These are phyloP conservation scores for Antheraea assamensis DNA, from an alignment of 2,888 invertebrate species.

Conservation along the genomic window DNA sequence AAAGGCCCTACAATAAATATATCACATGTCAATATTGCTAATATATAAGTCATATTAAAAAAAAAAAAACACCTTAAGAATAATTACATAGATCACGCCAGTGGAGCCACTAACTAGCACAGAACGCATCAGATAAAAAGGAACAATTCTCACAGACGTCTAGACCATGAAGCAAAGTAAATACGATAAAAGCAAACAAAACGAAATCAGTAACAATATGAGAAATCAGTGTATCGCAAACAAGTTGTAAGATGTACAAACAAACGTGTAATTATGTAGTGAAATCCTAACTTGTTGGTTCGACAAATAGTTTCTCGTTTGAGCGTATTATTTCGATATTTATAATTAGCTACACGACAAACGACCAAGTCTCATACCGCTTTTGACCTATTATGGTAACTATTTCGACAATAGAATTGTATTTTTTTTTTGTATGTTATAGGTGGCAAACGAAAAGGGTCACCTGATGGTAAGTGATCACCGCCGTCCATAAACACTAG, in stretches of 20 bases:
- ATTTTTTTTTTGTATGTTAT: too few relatives aligned
- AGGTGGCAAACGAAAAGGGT: too few relatives aligned
- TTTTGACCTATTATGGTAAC: too few relatives aligned
- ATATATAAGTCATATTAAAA: too few relatives aligned
- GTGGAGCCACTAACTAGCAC: too few relatives aligned
- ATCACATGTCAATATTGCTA: too few relatives aligned
- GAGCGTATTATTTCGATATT: not conserved
- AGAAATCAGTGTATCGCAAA: conserved; percentile 8
- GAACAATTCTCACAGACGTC: not conserved
- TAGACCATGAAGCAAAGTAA: not conserved
- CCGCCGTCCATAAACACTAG: too few relatives aligned
- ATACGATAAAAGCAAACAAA: not conserved
- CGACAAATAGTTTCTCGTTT: not conserved
- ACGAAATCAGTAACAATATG: not conserved
- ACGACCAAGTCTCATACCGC: not conserved
- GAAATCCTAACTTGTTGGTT: not conserved
- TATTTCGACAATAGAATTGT: too few relatives aligned
- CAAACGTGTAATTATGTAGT: not conserved
- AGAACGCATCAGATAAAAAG: not conserved
- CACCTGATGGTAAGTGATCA: too few relatives aligned
- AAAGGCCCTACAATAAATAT: too few relatives aligned
- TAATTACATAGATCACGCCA: too few relatives aligned
- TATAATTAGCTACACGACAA: not conserved
- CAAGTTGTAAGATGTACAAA: not conserved
- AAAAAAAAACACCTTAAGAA: too few relatives aligned